Percentiles rank a stretch among this genome's conserved stretches.
phyloP scores from a whole-genome alignment of 2,888 invertebrate species.

The Acanthopleura granulata region DNA sequence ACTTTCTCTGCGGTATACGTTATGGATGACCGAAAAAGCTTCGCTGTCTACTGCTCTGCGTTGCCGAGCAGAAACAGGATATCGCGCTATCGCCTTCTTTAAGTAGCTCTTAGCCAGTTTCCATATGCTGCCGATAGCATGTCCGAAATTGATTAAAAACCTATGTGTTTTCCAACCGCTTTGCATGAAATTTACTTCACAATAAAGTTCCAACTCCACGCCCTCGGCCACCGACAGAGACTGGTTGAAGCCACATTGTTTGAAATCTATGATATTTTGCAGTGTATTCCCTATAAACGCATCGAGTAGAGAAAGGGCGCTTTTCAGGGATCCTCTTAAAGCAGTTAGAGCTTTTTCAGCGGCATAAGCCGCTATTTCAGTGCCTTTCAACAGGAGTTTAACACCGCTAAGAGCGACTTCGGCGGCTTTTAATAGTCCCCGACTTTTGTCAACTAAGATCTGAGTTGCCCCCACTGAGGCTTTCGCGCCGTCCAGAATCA shows the following conservation, averaged over 20 bases:
- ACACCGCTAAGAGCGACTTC: neutral
- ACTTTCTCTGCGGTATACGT: neutral
- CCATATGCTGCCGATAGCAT: constrained; percentile 12
- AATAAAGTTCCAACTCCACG: neutral
- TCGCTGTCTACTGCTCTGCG: neutral
- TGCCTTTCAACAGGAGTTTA: constrained; percentile 8
- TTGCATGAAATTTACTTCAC: constrained; percentile 19
- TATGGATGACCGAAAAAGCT: neutral
- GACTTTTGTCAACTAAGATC: neutral
- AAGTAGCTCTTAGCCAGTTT: constrained; percentile 3
- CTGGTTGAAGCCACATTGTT: constrained; percentile 17
- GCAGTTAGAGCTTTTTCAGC: constrained; percentile 8
- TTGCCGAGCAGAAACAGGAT: neutral
- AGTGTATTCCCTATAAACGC: constrained; percentile 7
- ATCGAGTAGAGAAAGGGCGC: neutral
- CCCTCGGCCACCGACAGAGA: neutral
- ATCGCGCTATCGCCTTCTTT: constrained; percentile 30
- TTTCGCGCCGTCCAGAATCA: constrained; percentile 13
- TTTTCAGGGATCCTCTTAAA: neutral
- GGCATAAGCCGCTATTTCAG: neutral
- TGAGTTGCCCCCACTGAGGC: neutral
- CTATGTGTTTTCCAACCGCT: constrained; percentile 19
- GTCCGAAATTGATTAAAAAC: constrained; percentile 13
- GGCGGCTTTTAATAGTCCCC: neutral
- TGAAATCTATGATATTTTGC: constrained; percentile 17